Evolutionary conservation across 2,113 vertebrate species (phyloP).

Genomic region (Thamnaconus septentrionalis): DNA sequence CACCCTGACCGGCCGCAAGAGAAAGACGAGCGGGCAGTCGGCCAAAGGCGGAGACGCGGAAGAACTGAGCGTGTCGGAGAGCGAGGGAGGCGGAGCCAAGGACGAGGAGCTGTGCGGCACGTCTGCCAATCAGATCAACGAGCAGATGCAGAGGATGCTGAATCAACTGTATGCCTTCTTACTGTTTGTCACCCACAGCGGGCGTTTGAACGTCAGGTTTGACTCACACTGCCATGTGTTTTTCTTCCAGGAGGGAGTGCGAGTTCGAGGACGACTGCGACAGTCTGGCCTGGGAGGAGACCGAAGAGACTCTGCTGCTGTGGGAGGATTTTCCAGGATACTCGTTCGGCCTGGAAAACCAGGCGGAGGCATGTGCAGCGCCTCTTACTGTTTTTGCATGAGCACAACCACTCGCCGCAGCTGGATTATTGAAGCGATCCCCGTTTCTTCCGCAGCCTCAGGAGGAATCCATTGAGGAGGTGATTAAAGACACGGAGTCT

Average conservation of each 20-base stretch:
- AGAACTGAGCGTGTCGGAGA: slow-evolving; percentile 74
- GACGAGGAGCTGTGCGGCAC: slow-evolving; percentile 83
- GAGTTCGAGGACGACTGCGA: slow-evolving; percentile 98
- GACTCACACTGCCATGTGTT: too few species aligned
- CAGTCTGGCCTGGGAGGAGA: slow-evolving; percentile 97
- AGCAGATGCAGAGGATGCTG: slow-evolving; percentile 98
- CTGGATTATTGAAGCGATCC: too few species aligned
- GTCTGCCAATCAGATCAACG: slow-evolving; percentile 87
- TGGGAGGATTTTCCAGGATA: slow-evolving; percentile 98
- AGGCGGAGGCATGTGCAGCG: slow-evolving; percentile 16
- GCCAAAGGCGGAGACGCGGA: slow-evolving; percentile 75
- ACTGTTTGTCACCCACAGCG: too few species aligned
- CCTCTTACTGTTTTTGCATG: too few species aligned
- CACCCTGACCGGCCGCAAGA: slow-evolving; percentile 69
- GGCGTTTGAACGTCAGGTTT: too few species aligned
- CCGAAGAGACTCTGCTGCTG: slow-evolving; percentile 92
- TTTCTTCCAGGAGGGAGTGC: slow-evolving; percentile 85
- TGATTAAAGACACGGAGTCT: slow-evolving; percentile 95
- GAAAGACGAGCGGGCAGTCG: slow-evolving; percentile 63
- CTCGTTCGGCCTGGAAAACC: slow-evolving; percentile 85
- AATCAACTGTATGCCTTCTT: slow-evolving; percentile 84
- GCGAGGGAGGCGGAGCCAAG: slow-evolving; percentile 64
- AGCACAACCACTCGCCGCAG: too few species aligned
- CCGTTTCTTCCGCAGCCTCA: slow-evolving; percentile 59
- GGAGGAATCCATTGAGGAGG: slow-evolving; percentile 94